Evolutionary conservation across 2,888 invertebrate genomes (phyloP), one percentile per base, ranked within the genome.

Genomic region (Apamea monoglypha): DNA sequence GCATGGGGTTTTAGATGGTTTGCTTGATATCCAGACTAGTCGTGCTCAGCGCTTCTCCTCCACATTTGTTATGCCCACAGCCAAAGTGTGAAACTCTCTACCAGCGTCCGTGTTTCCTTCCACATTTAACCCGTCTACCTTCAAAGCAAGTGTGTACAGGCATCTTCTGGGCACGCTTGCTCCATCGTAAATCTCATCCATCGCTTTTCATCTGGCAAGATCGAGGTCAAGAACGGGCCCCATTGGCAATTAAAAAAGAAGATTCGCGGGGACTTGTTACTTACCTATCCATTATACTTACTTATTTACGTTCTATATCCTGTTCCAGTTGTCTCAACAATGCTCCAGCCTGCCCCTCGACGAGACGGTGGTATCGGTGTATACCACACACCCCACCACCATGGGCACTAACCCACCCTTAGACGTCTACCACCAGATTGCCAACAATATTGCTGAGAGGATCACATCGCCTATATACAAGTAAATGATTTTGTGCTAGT

Each of bases 391-490:
- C 61, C 86, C 94, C 0, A 91, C 91, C 64, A 90, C 93, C 0
- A 88, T 90, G 12, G 93, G 92, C 8, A 89, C 91, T 18, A 86
- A 84, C 32, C 80, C 88, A 6, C 87, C 91, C 3, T 82, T 93
- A 1, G 95, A 95, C 75, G 96, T 97, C 2, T 97, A 97, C 91
- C 94, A 94, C 50, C 96, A 96, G 90, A 96, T 97, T 40, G 97
- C 97, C 4, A 95, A 90, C 83, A 96, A 96, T 76, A 92, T 97
- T 10, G 96, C 97, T 6, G 96, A 96, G 89, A 94, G 94, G 78
- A 95, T 97, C 82, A 95, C 96, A 0, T 94, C 95, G 1, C 97
- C 97, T 1, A 94, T 97, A n/a, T 95, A 94, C 88, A 95, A 93
- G 96, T 96, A 87, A 74, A 64, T 29, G 0, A 16, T 21, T 80